Base-by-base conservation (phyloP, 1,140 invertebrate species). In the Papilio helenus region DNA sequence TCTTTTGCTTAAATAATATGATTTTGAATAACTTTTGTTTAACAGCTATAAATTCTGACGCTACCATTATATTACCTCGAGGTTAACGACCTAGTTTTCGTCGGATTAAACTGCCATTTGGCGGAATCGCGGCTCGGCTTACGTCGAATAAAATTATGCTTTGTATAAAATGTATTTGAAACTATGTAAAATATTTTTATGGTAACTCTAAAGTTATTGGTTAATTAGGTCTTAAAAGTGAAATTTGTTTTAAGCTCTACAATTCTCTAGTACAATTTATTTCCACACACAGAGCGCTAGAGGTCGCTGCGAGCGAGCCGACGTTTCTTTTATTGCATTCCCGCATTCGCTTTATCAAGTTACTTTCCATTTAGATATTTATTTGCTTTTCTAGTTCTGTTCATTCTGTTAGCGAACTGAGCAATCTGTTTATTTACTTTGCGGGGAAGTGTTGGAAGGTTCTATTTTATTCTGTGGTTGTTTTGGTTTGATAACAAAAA, bases 21-120 rank as follows among this genome's bases (percentile, higher is more conserved):
- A 61, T 61, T 61, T 14, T 61, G 23, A 61, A 61, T 26, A 61
- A 61, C 58, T 61, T 61, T 68, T 68, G 12, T 29, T 14, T 16
- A 68, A 29, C 61, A 68, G 12, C 3, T 18, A 68, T 68, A 29
- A 68, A 68, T 68, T 29, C 61, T 68, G 10, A 68, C 34, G 61
- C 61, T 14, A 68, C 74, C 80, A 82, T 82, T 78, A 82, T 79
- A 81, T 81, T 82, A 79, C 76, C 77, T 58, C 76, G 72, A 49
- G 73, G 73, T 46, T 79, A 61, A 76, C 77, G 81, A 80, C 74
- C 81, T 79, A 78, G 81, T 81, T 80, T 84, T 81, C 72, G 42
- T 20, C 49, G 82, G 81, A 84, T 87, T 87, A 84, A 83, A 84
- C 79, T 79, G 78, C 76, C 80, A 82, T 83, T 82, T 81, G 73